phyloP scores from a whole-genome alignment of 2,797 vertebrate species.

The Lagodon rhomboides region DNA sequence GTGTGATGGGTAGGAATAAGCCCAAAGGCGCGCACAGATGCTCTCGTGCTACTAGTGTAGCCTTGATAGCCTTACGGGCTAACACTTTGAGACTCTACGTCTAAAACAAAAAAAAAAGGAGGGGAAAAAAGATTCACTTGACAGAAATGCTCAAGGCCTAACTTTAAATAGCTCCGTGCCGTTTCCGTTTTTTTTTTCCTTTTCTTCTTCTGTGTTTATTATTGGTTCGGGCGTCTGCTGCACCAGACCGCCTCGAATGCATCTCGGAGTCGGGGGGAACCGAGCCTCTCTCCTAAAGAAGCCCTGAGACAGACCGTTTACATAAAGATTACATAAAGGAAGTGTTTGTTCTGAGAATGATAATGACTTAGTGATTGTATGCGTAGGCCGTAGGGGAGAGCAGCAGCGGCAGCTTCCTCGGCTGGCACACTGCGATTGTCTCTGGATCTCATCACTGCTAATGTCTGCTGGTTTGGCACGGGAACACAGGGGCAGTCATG shows the following conservation, averaged over 20 bases:
- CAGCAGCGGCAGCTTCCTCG: conserved; percentile 30
- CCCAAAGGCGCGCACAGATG: conserved; percentile 78
- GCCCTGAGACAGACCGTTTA: conserved; percentile 65
- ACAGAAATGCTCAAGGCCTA: conserved; percentile 74
- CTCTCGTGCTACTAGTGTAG: conserved; percentile 75
- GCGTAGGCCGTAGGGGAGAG: conserved; percentile 19
- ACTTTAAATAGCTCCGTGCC: conserved; percentile 76
- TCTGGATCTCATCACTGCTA: conserved; percentile 58
- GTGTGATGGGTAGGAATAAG: conserved; percentile 78
- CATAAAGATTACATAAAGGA: conserved; percentile 61
- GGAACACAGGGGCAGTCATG: conserved; percentile 12
- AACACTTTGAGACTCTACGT: conserved; percentile 66
- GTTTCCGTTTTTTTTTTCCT: conserved; percentile 45
- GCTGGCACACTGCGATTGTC: conserved; percentile 39
- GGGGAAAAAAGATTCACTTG: conserved; percentile 62
- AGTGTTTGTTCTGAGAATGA: conserved; percentile 66
- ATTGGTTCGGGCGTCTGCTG: conserved; percentile 45
- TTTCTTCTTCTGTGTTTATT: conserved; percentile 53
- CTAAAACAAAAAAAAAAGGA: conserved; percentile 46
- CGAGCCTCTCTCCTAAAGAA: conserved; percentile 47
- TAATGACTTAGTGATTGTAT: conserved; percentile 67
- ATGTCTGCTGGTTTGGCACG: conserved; percentile 28
- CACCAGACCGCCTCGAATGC: conserved; percentile 43
- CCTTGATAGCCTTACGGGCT: conserved; percentile 60
- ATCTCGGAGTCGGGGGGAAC: conserved; percentile 41